Percentiles rank a stretch among this genome's conserved stretches.
phyloP scores from a whole-genome alignment of 1,140 invertebrate species.

The Chironomus striatipennis region DNA sequence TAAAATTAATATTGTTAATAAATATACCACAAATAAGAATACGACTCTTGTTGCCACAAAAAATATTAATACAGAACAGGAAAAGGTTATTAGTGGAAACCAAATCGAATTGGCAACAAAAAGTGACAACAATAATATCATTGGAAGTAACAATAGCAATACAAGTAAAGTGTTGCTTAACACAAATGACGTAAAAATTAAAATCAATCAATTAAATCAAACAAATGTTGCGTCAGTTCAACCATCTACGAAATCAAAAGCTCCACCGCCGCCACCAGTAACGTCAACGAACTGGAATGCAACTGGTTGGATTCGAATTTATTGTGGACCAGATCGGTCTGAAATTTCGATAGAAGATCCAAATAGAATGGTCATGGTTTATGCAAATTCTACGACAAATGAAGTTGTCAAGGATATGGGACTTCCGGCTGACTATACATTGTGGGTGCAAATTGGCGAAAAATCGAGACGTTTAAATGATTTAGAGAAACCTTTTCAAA shows the following conservation, averaged over 20 bases:
- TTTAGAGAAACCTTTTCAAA: constrained; percentile 48
- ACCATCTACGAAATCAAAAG: not conserved
- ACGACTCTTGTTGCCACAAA: constrained; percentile 1
- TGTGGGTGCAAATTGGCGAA: constrained; percentile 55
- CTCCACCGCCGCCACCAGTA: not conserved
- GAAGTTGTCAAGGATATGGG: constrained; percentile 52
- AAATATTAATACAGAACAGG: not conserved
- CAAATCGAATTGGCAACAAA: constrained; percentile 5
- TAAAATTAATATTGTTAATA: constrained; percentile 21
- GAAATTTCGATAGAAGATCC: constrained; percentile 35
- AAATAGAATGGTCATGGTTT: constrained; percentile 49
- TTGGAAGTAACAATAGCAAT: not conserved
- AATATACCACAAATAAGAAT: constrained; percentile 19
- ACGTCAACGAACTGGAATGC: constrained; percentile 27
- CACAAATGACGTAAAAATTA: constrained; percentile 6
- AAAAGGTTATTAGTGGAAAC: not conserved
- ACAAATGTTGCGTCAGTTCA: constrained; percentile 2
- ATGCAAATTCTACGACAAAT: constrained; percentile 47
- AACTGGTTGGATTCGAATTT: constrained; percentile 50
- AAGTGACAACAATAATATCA: not conserved
- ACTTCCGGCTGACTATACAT: constrained; percentile 46
- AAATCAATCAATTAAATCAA: constrained; percentile 20
- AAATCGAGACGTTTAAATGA: constrained; percentile 45
- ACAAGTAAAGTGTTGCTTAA: constrained; percentile 15
- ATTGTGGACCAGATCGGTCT: constrained; percentile 48